Conservation (phyloP, 2,797 vertebrate genomes). For the Crenuchus spilurus region DNA sequence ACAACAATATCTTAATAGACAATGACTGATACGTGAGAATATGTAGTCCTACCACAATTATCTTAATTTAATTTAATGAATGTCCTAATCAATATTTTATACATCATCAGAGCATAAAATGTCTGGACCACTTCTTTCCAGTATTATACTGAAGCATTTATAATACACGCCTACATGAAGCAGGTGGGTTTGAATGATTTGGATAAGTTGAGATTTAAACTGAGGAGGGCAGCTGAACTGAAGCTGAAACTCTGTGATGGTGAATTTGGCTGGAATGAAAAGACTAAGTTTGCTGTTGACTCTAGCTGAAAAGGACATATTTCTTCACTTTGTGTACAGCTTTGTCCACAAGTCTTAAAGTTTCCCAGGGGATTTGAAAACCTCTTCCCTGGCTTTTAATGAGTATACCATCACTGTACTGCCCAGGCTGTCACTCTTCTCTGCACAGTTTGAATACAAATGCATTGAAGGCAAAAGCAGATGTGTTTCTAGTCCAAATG, state of each 20-base stretch:
- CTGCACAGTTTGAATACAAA: conserved; percentile 43
- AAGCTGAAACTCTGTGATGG: conserved; percentile 21
- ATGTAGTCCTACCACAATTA: too few relatives aligned
- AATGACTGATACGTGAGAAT: too few relatives aligned
- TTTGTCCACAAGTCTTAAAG: conserved; percentile 27
- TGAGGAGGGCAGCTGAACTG: conserved; percentile 9
- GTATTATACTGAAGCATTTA: background rate
- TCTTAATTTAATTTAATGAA: too few relatives aligned
- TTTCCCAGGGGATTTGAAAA: conserved; percentile 46
- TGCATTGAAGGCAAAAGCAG: conserved; percentile 16
- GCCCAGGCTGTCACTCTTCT: conserved; percentile 29
- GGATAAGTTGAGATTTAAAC: conserved; percentile 7
- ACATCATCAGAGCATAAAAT: too few relatives aligned
- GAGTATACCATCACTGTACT: conserved; percentile 41
- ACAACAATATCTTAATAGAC: too few relatives aligned
- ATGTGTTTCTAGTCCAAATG: background rate
- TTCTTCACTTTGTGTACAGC: conserved; percentile 32
- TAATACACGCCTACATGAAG: background rate
- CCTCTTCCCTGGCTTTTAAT: conserved; percentile 43
- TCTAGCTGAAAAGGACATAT: conserved; percentile 39
- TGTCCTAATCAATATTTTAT: too few relatives aligned
- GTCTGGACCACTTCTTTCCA: background rate
- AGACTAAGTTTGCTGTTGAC: conserved; percentile 33
- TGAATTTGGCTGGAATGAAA: conserved; percentile 42
- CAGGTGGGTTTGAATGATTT: background rate